Conservation (phyloP, 1,140 invertebrate genomes). For the Drosophila bipectinata region DNA sequence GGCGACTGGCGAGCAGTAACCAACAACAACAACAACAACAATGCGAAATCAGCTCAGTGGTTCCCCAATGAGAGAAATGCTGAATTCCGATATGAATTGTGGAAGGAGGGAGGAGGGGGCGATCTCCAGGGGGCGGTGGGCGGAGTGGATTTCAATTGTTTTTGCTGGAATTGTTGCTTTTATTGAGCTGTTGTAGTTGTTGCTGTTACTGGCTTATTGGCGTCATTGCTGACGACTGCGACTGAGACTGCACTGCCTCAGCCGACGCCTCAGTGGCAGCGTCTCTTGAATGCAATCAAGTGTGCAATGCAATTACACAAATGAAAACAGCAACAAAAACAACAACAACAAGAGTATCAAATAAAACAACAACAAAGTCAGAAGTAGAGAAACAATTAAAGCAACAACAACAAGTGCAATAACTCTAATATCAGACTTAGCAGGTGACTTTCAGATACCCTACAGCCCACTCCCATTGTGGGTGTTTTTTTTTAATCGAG, state of each 20-base stretch:
- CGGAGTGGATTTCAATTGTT: not conserved
- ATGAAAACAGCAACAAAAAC: conserved; percentile 55
- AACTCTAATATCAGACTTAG: not conserved
- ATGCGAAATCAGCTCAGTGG: conserved; percentile 1
- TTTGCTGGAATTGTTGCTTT: conserved; percentile 23
- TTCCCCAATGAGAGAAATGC: conserved; percentile 6
- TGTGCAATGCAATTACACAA: conserved; percentile 78
- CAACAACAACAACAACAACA: conserved; percentile 17
- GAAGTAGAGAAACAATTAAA: conserved; percentile 43
- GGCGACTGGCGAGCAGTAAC: conserved; percentile 1
- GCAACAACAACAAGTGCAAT: conserved; percentile 26
- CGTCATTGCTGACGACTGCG: conserved; percentile 53
- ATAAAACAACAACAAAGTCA: conserved; percentile 3
- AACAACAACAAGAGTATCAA: not conserved
- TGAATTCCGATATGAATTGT: not conserved
- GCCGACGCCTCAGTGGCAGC: conserved; percentile 18
- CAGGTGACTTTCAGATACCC: not conserved
- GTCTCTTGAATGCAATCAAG: conserved; percentile 68
- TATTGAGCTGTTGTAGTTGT: conserved; percentile 30
- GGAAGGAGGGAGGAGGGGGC: no score
- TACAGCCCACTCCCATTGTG: not conserved
- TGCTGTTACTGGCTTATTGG: conserved; percentile 58
- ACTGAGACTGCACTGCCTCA: conserved; percentile 11
- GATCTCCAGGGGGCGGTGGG: conserved; percentile 19
- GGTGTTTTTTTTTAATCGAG: no score